Evolutionary conservation across 2,888 invertebrate species (phyloP).

Genomic region (Latrodectus hesperus): DNA sequence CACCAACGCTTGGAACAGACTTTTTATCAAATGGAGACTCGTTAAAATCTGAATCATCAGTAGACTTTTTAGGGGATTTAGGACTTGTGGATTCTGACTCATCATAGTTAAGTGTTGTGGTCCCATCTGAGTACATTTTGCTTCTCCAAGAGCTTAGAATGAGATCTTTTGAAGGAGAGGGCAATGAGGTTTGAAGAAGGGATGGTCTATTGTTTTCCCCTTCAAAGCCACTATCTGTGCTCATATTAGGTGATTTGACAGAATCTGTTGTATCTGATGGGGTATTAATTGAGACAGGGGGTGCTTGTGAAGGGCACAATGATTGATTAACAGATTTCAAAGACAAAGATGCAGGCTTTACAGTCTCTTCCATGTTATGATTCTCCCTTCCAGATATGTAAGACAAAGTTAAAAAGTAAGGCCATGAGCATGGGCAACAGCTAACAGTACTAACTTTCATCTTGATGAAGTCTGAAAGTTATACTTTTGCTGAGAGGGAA

Average conservation of each 20-base stretch:
- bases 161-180: conserved; percentile 63
- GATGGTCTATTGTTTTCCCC: conserved; percentile 69
- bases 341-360: conserved; percentile 64
- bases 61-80: conserved; percentile 67
- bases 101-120: conserved; percentile 60
- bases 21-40: conserved; percentile 69
- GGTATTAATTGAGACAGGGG: conserved; percentile 58
- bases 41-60: conserved; percentile 68
- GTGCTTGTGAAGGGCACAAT: conserved; percentile 54
- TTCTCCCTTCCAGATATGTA: conserved; percentile 69
- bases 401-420: conserved; percentile 68
- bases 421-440: conserved; percentile 69
- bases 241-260: conserved; percentile 69
- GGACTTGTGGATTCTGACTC: conserved; percentile 60
- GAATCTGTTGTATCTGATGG: conserved; percentile 65
- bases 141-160: conserved; percentile 66
- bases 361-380: conserved; percentile 66
- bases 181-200: conserved; percentile 57
- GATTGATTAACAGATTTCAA: conserved; percentile 55
- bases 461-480: conserved; percentile 64
- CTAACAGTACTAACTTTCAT: conserved; percentile 69
- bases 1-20: conserved; percentile 66
- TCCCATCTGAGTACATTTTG: conserved; percentile 60
- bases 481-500: conserved; percentile 28
- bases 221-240: conserved; percentile 70